These are phyloP conservation scores for Perognathus longimembris DNA, from an alignment of 2,113 vertebrate species.

Conservation along the genomic window DNA sequence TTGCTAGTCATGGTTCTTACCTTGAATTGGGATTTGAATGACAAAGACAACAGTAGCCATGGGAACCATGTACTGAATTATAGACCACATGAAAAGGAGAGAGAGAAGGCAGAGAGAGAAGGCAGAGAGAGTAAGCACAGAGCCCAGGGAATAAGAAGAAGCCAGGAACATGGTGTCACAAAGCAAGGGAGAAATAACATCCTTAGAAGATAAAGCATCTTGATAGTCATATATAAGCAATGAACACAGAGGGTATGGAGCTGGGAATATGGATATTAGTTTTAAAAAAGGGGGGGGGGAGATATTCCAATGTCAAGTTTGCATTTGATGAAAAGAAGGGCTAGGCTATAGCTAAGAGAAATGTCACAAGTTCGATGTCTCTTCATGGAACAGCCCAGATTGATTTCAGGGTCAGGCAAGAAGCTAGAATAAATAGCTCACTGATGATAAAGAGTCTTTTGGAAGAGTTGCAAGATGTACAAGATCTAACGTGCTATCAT, in stretches of 20 bases:
- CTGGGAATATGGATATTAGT: neutral
- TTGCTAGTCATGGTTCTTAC: neutral
- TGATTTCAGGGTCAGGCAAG: neutral
- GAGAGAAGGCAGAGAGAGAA: neutral
- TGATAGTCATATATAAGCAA: neutral
- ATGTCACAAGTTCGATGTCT: neutral
- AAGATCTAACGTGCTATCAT: neutral
- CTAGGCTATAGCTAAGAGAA: neutral
- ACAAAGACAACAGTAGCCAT: neutral
- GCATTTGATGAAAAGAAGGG: neutral
- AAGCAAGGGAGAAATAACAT: neutral
- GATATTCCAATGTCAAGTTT: neutral
- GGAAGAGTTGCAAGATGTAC: neutral
- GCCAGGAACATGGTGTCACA: fast-evolving
- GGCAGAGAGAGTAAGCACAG: neutral
- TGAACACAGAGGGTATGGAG: neutral
- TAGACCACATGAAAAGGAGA: neutral
- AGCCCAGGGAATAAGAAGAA: neutral
- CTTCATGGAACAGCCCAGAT: neutral
- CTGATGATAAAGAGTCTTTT: neutral
- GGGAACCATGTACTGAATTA: neutral
- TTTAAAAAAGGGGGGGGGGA: neutral
- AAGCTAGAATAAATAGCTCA: neutral
- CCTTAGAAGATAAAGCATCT: no score
- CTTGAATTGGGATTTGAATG: neutral